Conservation (phyloP, 1,140 invertebrate species). For the Heliothis virescens region DNA sequence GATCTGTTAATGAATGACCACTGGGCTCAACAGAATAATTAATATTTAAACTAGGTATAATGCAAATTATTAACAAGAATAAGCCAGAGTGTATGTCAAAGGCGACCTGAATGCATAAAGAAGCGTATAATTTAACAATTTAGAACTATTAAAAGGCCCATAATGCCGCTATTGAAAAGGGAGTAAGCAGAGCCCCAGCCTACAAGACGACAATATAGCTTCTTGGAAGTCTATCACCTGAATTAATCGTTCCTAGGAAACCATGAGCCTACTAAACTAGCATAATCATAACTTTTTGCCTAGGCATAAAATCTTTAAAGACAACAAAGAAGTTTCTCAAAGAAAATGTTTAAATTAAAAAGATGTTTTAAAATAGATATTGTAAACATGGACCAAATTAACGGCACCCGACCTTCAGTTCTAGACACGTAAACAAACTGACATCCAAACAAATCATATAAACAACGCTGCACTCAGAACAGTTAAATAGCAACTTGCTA, state of each 20-base stretch:
- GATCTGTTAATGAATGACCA: neutral
- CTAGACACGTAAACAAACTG: slow-evolving; percentile 60
- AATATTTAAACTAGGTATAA: slow-evolving; percentile 15
- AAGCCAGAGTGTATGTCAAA: slow-evolving; percentile 8
- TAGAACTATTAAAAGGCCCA: slow-evolving; percentile 50
- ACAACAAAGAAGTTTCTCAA: neutral
- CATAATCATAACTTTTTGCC: neutral
- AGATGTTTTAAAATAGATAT: slow-evolving; percentile 38
- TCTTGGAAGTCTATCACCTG: slow-evolving; percentile 20
- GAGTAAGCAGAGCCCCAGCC: slow-evolving; percentile 2
- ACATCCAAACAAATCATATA: slow-evolving; percentile 62
- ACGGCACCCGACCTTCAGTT: slow-evolving; percentile 57
- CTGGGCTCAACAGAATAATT: neutral
- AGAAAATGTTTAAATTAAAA: slow-evolving; percentile 33
- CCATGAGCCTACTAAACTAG: neutral
- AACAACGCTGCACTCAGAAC: slow-evolving; percentile 55
- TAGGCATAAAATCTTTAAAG: neutral
- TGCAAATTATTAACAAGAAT: slow-evolving; percentile 31
- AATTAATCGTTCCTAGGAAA: slow-evolving; percentile 33
- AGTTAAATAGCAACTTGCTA: slow-evolving; percentile 63
- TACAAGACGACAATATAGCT: neutral
- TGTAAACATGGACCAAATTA: slow-evolving; percentile 56
- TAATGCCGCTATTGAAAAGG: slow-evolving; percentile 13
- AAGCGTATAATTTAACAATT: slow-evolving; percentile 51
- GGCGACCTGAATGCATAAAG: slow-evolving; percentile 35